Evolutionary conservation across 1,140 invertebrate species (phyloP), one percentile per base, ranked within the genome.

Genomic region (Drosophila parabipectinata): DNA sequence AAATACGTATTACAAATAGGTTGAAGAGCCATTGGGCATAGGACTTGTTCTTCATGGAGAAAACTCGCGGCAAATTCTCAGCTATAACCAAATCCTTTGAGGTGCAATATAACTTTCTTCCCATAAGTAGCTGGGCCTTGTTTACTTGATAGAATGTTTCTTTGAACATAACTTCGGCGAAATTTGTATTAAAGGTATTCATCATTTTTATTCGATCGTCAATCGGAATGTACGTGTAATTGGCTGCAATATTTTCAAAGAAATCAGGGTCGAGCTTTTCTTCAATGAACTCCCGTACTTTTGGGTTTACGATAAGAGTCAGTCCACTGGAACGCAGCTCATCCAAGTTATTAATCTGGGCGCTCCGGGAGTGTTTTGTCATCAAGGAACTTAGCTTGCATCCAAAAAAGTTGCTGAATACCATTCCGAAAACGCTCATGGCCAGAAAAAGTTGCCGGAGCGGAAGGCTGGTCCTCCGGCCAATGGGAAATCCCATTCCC

Each of bases 311-410:
- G 1, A 44, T 9, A 2, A 73, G 44, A 4, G 54, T 8, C 6
- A 79, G 4, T 12, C 55, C 55, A 48, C 75, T 78, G 0, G 44
- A 8, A 0, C 69, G 48, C 10, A 79, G 10, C 10, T 79, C 54
- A 9, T 68, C 28, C 3, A 79, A 57, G 28, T 26, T 73, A 0
- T 24, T 0, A 14, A 79, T 51, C 21, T 57, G 57, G 3, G 3
- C 50, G 1, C 32, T 0, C 0, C 28, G 8, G 0, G 69, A 59
- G 28, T 48, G 39, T 14, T 68, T 73, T 7, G 61, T 78, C 6
- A 79, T 32, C 7, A 79, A 21, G 12, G 75, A 53, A 24, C 50
- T 79, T 1, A 79, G 21, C n/a, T 68, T 78, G 26, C 58, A 55
- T 39, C 48, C 60, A 9, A 79, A 78, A 3, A 73, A 59, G n/a